Evolutionary conservation across 1,140 invertebrate species (phyloP), one percentile per base, ranked within the genome.

Genomic region (Tetraneura akinire): DNA sequence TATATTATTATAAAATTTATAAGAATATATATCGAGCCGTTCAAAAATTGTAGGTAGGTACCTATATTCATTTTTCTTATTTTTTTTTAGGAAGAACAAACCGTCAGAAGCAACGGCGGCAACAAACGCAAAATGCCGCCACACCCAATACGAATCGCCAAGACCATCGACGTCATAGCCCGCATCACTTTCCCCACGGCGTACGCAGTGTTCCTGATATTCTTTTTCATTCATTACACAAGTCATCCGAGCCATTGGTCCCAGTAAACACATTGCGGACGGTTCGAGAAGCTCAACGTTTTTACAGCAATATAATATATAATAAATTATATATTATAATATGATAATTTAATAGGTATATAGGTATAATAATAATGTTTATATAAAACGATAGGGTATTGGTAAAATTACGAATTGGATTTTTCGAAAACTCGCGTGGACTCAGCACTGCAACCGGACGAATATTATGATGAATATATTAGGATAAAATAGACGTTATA

Each of bases 121-220:
- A 53, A 55, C 51, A 76, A 76, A 23, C 80, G 64, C 86, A 94
- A 94, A 86, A 93, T 95, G 84, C 93, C 93, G 70, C 93, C 94
- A 42, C 94, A 96, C 88, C 94, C 94, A 53, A 96, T 96, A 84
- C 89, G 94, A 83, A 93, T 96, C 83, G 94, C 94, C 71, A 96
- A 96, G 88, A 96, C 94, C 74, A 96, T 97, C 85, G 95, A 97
- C 88, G 94, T 96, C 80, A 95, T 97, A 84, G 94, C 94, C 51
- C 90, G 94, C 85, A 93, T 96, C 84, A 94, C 94, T 80, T 97
- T 96, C 88, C 95, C 95, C 82, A 91, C 92, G 82, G 94, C 94
- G 83, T 97, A 95, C 86, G 92, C 93, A 84, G 91, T 96, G 84
- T 97, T 97, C 88, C 90, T 96, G 82, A 93, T 95, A 85, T 96